Percentiles rank a stretch among this genome's conserved stretches.
Conservation (phyloP, 2,888 invertebrate species). For the Aplocera efformata region DNA sequence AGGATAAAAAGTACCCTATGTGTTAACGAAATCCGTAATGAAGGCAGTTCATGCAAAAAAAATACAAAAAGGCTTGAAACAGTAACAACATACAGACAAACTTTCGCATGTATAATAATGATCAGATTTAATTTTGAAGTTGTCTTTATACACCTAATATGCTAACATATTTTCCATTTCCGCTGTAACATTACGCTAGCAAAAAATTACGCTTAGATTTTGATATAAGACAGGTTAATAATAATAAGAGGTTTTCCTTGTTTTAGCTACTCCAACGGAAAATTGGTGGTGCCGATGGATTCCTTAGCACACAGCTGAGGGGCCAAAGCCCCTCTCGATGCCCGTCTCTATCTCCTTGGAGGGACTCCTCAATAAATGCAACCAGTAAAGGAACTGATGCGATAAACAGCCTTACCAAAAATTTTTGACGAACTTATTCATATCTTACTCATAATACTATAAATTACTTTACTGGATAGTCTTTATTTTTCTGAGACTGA, state of each 20-base stretch:
- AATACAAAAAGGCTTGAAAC: too few species aligned
- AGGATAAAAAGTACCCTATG: too few species aligned
- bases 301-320: slow-evolving; percentile 79
- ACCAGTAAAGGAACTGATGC: slow-evolving; percentile 40
- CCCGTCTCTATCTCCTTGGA: slow-evolving; percentile 67
- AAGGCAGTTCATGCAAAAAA: too few species aligned
- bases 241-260: slow-evolving; percentile 43
- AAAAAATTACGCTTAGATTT: not conserved
- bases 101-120: too few species aligned
- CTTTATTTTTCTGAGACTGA: too few species aligned
- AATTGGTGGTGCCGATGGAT: slow-evolving; percentile 81
- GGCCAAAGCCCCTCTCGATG: slow-evolving; percentile 58
- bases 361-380: slow-evolving; percentile 56
- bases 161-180: slow-evolving; percentile 7
- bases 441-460: not conserved
- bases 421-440: slow-evolving; percentile 1
- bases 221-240: slow-evolving; percentile 5
- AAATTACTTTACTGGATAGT: too few species aligned
- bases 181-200: slow-evolving; percentile 3
- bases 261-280: slow-evolving; percentile 80
- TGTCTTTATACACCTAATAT: slow-evolving; percentile 4
- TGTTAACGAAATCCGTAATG: too few species aligned
- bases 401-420: slow-evolving; percentile 21
- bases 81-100: too few species aligned
- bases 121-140: slow-evolving; percentile 7